These are phyloP conservation scores for Aphis gossypii DNA, from an alignment of 1,140 invertebrate species.

Conservation along the genomic window DNA sequence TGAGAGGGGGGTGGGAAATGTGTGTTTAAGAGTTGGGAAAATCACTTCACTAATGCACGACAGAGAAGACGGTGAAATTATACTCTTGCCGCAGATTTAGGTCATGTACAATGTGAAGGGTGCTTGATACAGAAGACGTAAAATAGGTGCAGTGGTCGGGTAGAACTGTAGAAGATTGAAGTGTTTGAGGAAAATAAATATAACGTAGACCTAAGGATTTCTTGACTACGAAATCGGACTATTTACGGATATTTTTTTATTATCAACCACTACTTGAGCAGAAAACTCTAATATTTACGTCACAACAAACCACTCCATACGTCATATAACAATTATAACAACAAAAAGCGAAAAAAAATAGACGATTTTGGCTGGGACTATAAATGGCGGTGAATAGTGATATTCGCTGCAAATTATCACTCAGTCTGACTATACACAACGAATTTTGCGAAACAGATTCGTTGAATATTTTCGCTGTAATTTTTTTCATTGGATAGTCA, in stretches of 20 bases:
- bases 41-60: not conserved
- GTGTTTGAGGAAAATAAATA: not conserved
- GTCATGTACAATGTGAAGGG: not conserved
- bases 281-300: not conserved
- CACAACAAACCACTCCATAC: too few relatives aligned
- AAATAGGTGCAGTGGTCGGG: not conserved
- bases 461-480: not conserved
- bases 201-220: not conserved
- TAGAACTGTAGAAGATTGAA: too few relatives aligned
- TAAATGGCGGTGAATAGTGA: not conserved
- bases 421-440: not conserved
- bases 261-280: not conserved
- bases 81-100: not conserved
- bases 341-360: not conserved
- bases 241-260: not conserved
- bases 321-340: not conserved
- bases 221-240: not conserved
- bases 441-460: not conserved
- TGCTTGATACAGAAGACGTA: not conserved
- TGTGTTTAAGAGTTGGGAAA: not conserved
- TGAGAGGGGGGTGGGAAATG: not conserved
- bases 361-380: not conserved
- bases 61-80: not conserved
- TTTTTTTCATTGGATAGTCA: not conserved
- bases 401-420: not conserved